Percentiles rank a stretch among this genome's conserved stretches.
Conservation (phyloP, 2,113 vertebrate genomes). For the Petromus typicus region DNA sequence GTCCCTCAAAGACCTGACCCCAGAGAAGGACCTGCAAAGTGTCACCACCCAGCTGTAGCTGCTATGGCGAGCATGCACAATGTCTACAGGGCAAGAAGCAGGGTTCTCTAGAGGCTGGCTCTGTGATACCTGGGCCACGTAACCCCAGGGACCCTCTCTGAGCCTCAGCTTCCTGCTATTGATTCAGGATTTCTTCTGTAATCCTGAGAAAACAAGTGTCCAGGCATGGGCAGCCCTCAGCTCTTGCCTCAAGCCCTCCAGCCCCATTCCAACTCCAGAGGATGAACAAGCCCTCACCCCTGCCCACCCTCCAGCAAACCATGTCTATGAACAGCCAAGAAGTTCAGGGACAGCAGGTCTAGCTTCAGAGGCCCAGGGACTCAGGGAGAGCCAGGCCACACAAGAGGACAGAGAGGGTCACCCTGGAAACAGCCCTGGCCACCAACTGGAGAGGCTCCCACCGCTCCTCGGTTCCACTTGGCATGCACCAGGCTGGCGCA, state of each 20-base stretch:
- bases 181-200: neutral
- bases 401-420: too few relatives aligned
- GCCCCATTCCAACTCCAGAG: neutral
- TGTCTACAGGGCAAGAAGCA: neutral
- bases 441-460: neutral
- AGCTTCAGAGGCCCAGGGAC: neutral
- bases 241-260: neutral
- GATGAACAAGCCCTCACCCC: rapidly evolving
- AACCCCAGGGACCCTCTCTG: neutral
- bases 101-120: neutral
- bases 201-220: too few relatives aligned
- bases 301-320: neutral
- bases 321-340: neutral
- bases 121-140: neutral
- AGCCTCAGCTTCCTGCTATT: neutral
- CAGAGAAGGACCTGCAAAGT: neutral
- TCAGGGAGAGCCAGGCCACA: neutral
- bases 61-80: rapidly evolving
- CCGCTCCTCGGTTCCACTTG: neutral
- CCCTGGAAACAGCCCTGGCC: too few relatives aligned
- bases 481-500: neutral
- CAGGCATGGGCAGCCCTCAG: neutral
- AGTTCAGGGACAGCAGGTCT: neutral
- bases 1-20: neutral
- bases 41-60: neutral